These are phyloP conservation scores for Urechis unicinctus DNA, from an alignment of 2,888 invertebrate species.

Conservation along the genomic window DNA sequence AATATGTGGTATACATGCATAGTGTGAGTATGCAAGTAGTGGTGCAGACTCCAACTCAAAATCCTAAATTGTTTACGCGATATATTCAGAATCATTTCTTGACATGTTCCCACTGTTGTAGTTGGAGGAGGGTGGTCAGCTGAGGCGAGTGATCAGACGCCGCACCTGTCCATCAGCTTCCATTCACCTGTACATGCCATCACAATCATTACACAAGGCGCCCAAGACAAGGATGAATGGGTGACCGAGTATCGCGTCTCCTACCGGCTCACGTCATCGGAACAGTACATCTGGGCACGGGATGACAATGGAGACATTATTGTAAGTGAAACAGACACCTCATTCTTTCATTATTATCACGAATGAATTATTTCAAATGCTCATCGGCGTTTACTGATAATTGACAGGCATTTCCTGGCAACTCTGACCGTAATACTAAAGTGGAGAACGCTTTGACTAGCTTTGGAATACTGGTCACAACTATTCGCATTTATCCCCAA, in stretches of 20 bases:
- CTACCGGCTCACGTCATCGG: background rate
- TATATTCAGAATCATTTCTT: background rate
- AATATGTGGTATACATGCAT: too few relatives aligned
- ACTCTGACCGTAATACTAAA: background rate
- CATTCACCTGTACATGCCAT: background rate
- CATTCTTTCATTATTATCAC: background rate
- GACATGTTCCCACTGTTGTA: too few relatives aligned
- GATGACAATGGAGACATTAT: background rate
- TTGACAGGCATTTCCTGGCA: background rate
- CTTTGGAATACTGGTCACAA: constrained; percentile 4
- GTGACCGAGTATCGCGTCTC: background rate
- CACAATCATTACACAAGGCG: background rate
- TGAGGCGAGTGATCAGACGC: background rate
- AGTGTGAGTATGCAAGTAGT: too few relatives aligned
- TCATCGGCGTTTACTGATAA: background rate
- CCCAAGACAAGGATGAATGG: background rate
- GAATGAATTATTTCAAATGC: too few relatives aligned
- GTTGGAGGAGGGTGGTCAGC: background rate
- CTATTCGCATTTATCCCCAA: background rate
- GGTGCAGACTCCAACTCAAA: background rate
- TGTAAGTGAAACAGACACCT: background rate
- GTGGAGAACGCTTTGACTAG: background rate
- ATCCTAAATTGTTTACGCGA: background rate
- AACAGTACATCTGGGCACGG: constrained; percentile 13
- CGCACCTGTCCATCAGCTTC: background rate